Percentiles rank a stretch among this genome's conserved stretches.
Evolutionary conservation across 2,888 invertebrate species (phyloP).

Genomic region (Perizoma flavofasciatum): DNA sequence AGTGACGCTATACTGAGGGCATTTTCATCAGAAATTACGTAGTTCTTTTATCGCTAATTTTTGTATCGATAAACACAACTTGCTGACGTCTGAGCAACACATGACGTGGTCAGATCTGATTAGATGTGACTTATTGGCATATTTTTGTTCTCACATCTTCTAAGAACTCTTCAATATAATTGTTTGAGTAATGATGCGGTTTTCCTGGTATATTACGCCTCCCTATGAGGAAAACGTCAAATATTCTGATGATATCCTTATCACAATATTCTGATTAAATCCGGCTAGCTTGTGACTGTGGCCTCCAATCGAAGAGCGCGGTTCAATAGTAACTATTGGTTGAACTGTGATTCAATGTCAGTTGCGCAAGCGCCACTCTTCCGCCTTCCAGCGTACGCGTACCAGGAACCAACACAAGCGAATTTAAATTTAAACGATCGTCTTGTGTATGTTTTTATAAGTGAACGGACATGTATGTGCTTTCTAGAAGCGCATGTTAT

Average conservation of each 20-base stretch:
- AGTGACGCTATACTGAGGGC: slow-evolving; percentile 20
- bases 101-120: slow-evolving; percentile 10
- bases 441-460: background rate
- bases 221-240: slow-evolving; percentile 46
- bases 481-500: too few species aligned
- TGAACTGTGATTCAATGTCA: slow-evolving; percentile 73
- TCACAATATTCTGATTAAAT: slow-evolving; percentile 51
- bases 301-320: slow-evolving; percentile 72
- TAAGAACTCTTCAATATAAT: slow-evolving; percentile 54
- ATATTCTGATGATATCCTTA: slow-evolving; percentile 20
- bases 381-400: slow-evolving; percentile 64
- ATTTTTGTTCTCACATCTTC: slow-evolving; percentile 38
- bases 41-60: slow-evolving; percentile 18
- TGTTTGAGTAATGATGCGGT: slow-evolving; percentile 45
- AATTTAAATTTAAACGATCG: slow-evolving; percentile 60
- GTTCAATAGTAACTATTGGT: slow-evolving; percentile 14
- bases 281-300: slow-evolving; percentile 53
- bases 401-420: slow-evolving; percentile 67
- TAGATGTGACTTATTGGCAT: background rate
- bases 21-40: slow-evolving; percentile 35
- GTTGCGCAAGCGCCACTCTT: slow-evolving; percentile 81
- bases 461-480: too few species aligned
- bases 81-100: slow-evolving; percentile 30
- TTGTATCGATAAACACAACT: slow-evolving; percentile 21
- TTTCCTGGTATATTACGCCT: slow-evolving; percentile 55